These are phyloP conservation scores for Alviniconcha strummeri DNA, from an alignment of 2,888 invertebrate species.

Conservation along the genomic window DNA sequence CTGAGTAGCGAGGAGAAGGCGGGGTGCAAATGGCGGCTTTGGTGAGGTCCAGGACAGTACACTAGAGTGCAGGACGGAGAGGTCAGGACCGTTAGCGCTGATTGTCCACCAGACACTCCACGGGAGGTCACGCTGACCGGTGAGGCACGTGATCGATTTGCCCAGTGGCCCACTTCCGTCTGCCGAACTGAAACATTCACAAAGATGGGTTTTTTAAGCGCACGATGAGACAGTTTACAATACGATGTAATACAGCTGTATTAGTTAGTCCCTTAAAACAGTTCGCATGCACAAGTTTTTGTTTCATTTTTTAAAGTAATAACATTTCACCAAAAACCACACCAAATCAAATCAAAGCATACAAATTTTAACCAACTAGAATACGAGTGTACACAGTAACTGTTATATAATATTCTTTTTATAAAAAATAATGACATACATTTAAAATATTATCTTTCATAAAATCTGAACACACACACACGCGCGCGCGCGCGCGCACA, in stretches of 20 bases:
- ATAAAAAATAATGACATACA: background rate
- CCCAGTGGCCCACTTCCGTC: too few relatives aligned
- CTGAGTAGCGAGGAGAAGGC: too few relatives aligned
- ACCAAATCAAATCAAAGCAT: background rate
- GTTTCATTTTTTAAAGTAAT: background rate
- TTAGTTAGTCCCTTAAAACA: background rate
- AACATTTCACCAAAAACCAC: too few relatives aligned
- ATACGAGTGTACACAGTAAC: background rate
- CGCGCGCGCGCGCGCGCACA: background rate
- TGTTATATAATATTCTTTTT: background rate
- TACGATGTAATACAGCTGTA: background rate
- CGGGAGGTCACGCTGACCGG: too few relatives aligned
- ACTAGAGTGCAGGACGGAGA: too few relatives aligned
- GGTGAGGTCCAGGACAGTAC: too few relatives aligned
- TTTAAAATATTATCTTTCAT: background rate
- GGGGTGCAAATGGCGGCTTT: too few relatives aligned
- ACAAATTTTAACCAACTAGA: background rate
- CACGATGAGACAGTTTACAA: background rate
- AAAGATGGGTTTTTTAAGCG: too few relatives aligned
- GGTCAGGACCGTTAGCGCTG: too few relatives aligned
- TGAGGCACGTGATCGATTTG: too few relatives aligned
- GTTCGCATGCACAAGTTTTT: background rate
- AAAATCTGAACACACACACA: background rate
- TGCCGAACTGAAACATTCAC: too few relatives aligned
- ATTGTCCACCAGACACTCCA: too few relatives aligned